Base-by-base conservation (phyloP, 2,113 vertebrate species). In the Tyrannus savana region DNA sequence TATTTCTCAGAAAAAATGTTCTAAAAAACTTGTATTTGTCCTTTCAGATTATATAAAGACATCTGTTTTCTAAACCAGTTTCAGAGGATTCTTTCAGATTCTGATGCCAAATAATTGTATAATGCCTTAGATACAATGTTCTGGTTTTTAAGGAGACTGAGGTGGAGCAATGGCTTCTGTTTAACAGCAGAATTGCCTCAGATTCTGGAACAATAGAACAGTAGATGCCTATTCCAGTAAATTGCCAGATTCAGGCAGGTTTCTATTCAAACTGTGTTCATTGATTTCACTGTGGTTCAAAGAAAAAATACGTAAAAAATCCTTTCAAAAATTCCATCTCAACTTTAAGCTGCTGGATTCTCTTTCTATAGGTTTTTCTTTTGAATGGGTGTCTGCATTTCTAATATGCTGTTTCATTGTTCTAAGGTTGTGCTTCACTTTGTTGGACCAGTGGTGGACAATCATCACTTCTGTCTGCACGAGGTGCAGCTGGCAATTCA, bases 381-480 rank as follows among this genome's bases (percentile, higher is more conserved):
- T 33, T n/a, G 11, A 42, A 55, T 44, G 27, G 37, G 2, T 50
- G 17, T 25, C 5, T 89, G 31, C 10, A 14, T 81, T 62, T 89
- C 23, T 84, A 27, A 37, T 41, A 17, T 80, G 33, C 91, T 6
- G 2, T 91, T 22, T 95, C 14, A 24, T 97, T 89, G 95, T 52
- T 95, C 97, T 60, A 96, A 99, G 99, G 98, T 53, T 99, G 99
- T 98, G 97, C 98, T 95, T 98, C 98, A 39, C 94, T 99, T 33
- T 99, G 98, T 67, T 97, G 98, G 92, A 93, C 97, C 39, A 93
- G 93, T 76, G 96, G 93, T n/a, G 97, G 96, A 84, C 97, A 97
- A 3, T 78, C 90, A 13, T 78, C 97, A 4, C 80, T 78, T 82
- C 87, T 68, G 0, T 76, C 96, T 19, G 82, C 92, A 30, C 85